Percentiles rank a stretch among this genome's conserved stretches.
These are phyloP conservation scores for Mormyrus lacerda DNA, from an alignment of 2,113 vertebrate genomes.

Conservation along the genomic window DNA sequence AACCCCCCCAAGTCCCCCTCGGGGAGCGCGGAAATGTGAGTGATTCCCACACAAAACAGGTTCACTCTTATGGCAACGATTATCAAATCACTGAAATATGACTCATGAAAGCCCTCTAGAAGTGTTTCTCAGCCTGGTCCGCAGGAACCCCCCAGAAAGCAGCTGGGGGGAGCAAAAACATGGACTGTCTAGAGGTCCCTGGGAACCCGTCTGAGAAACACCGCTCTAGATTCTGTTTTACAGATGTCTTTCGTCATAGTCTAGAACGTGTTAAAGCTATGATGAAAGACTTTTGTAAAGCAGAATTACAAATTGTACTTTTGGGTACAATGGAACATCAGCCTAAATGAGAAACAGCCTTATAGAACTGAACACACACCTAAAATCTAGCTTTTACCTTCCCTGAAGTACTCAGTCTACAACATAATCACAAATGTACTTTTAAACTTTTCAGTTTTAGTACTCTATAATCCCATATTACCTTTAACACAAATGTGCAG, in stretches of 20 bases:
- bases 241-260: neutral
- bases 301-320: neutral
- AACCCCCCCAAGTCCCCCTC: conserved; percentile 41
- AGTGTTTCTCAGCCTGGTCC: neutral
- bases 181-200: neutral
- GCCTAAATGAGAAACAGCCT: neutral
- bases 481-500: neutral
- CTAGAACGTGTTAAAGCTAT: neutral
- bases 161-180: neutral
- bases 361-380: neutral
- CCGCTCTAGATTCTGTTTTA: neutral
- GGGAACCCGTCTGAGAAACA: neutral
- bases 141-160: neutral
- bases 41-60: neutral
- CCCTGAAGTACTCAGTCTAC: neutral
- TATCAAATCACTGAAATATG: no score
- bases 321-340: neutral
- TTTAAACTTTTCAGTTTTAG: neutral
- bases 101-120: neutral
- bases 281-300: neutral
- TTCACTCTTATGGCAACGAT: neutral
- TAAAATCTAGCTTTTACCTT: neutral
- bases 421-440: neutral
- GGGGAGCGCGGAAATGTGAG: conserved; percentile 70
- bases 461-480: neutral